Conservation (phyloP, 2,113 vertebrate genomes). For the Nibea coibor region DNA sequence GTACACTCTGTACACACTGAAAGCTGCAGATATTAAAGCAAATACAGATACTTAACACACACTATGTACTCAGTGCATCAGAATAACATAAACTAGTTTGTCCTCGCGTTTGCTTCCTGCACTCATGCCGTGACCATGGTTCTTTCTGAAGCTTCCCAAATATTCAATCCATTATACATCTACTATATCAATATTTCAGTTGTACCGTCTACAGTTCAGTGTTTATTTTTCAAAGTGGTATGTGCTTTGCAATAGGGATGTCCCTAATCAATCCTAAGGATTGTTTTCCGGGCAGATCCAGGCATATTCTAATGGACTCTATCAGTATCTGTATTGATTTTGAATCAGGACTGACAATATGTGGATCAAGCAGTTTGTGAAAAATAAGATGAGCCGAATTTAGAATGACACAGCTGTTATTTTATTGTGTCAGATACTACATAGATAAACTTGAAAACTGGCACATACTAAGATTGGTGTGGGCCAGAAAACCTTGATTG, state of each 20-base stretch:
- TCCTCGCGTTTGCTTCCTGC: neutral
- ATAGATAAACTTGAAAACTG: too few relatives aligned
- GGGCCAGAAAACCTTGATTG: too few relatives aligned
- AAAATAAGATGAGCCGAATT: too few relatives aligned
- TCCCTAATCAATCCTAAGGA: neutral
- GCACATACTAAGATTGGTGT: too few relatives aligned
- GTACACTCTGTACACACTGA: neutral
- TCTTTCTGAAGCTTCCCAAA: neutral
- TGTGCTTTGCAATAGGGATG: neutral
- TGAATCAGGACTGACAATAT: too few relatives aligned
- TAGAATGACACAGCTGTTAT: neutral
- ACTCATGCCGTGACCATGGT: neutral
- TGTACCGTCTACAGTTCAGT: neutral
- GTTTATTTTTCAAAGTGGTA: neutral
- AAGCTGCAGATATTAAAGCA: neutral
- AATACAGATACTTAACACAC: too few relatives aligned
- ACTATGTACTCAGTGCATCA: neutral
- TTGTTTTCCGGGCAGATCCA: too few relatives aligned
- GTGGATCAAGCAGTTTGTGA: too few relatives aligned
- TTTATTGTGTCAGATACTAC: neutral
- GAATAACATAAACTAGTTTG: neutral
- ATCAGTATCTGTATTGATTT: too few relatives aligned
- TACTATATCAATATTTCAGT: neutral
- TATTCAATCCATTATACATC: neutral
- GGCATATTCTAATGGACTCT: too few relatives aligned